A percentile compares a stretch with the other conserved stretches of the same genome.
Conservation (phyloP, 2,888 invertebrate species). For the Cheilosia impressa region DNA sequence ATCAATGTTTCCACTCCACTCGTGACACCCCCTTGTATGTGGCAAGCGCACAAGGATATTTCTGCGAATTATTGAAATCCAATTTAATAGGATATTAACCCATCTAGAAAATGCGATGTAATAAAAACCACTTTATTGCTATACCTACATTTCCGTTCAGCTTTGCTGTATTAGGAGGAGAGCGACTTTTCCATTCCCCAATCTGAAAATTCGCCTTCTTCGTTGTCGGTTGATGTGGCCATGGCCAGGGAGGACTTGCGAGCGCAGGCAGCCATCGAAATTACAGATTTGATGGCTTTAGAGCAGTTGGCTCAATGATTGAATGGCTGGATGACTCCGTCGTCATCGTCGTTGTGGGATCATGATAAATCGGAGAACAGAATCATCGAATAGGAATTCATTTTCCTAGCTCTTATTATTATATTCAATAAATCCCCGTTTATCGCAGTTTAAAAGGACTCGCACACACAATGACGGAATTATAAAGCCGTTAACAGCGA, state of each 20-base stretch:
- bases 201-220: slow-evolving; percentile 22
- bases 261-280: slow-evolving; percentile 63
- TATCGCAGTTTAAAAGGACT: slow-evolving; percentile 73
- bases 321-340: slow-evolving; percentile 65
- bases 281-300: slow-evolving; percentile 67
- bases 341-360: slow-evolving; percentile 68
- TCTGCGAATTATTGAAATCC: slow-evolving; percentile 67
- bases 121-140: slow-evolving; percentile 70
- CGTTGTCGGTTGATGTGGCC: slow-evolving; percentile 33
- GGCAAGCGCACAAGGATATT: slow-evolving; percentile 64
- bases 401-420: slow-evolving; percentile 71
- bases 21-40: slow-evolving; percentile 45
- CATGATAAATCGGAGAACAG: slow-evolving; percentile 69
- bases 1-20: slow-evolving; percentile 64
- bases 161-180: slow-evolving; percentile 52
- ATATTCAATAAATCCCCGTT: slow-evolving; percentile 74
- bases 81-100: slow-evolving; percentile 66
- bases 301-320: slow-evolving; percentile 69
- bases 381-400: slow-evolving; percentile 71
- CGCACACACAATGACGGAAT: slow-evolving; percentile 71
- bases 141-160: slow-evolving; percentile 59
- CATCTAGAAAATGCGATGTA: slow-evolving; percentile 69
- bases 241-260: slow-evolving; percentile 14
- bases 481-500: slow-evolving; percentile 73
- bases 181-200: slow-evolving; percentile 40